These are phyloP conservation scores for Anthrax anthrax DNA, from an alignment of 2,888 invertebrate species.

Conservation along the genomic window DNA sequence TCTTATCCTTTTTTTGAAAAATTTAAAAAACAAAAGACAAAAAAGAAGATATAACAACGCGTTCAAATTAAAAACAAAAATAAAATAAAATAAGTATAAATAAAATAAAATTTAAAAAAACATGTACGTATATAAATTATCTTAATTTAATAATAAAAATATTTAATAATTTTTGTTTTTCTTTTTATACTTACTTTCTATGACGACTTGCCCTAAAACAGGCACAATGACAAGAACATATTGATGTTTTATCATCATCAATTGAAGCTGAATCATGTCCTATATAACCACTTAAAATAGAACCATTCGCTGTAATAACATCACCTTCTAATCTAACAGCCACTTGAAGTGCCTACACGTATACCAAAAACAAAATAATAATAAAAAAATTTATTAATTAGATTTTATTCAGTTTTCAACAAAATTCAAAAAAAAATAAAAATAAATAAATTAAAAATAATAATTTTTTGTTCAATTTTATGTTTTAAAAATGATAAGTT, in stretches of 20 bases:
- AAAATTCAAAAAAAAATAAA: too few relatives aligned
- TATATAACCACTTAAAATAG: conserved; percentile 59
- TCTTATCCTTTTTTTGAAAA: too few relatives aligned
- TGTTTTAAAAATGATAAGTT: not conserved
- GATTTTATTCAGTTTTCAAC: too few relatives aligned
- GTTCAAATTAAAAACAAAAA: too few relatives aligned
- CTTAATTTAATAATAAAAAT: not conserved
- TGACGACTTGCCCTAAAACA: conserved; percentile 35
- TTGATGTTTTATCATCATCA: conserved; percentile 31
- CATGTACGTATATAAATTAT: too few relatives aligned
- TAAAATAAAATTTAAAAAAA: not conserved
- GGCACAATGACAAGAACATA: conserved; percentile 35
- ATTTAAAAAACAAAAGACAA: too few relatives aligned
- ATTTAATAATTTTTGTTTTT: too few relatives aligned
- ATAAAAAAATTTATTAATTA: not conserved
- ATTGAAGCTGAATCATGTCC: conserved; percentile 32
- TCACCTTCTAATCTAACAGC: conserved; percentile 93
- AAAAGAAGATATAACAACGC: too few relatives aligned
- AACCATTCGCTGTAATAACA: conserved; percentile 89
- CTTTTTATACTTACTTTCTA: conserved; percentile 30
- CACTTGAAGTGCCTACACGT: conserved; percentile 72
- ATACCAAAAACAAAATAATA: not conserved
- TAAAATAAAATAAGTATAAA: not conserved
- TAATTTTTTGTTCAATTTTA: too few relatives aligned
- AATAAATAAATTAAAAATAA: too few relatives aligned